phyloP scores from a whole-genome alignment of 2,113 vertebrate species.

The Burhinus bistriatus region DNA sequence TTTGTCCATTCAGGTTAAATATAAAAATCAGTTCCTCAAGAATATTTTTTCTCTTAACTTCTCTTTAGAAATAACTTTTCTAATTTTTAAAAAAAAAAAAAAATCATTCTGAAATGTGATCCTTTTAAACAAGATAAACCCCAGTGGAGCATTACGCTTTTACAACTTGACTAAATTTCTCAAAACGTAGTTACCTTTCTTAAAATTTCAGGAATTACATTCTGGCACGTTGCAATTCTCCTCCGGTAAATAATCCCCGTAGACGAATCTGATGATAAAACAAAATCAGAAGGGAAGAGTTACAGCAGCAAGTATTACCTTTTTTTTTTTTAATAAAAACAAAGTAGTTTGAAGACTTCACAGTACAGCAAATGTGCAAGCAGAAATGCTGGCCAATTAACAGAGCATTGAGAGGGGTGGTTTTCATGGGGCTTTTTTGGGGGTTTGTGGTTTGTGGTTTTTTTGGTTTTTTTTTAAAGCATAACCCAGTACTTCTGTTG shows the following conservation, averaged over 20 bases:
- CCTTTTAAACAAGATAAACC: neutral
- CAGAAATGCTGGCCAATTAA: neutral
- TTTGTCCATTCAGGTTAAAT: neutral
- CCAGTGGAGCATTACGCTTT: neutral
- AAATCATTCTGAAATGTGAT: neutral
- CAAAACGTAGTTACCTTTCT: constrained; percentile 65
- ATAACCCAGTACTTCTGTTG: neutral
- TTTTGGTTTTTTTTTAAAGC: neutral
- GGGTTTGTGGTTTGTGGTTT: no score
- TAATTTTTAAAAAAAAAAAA: neutral
- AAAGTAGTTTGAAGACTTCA: neutral
- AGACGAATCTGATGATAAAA: constrained; percentile 49
- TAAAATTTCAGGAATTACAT: constrained; percentile 75
- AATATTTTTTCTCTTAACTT: neutral
- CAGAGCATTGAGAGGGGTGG: neutral
- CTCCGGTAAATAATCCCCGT: constrained; percentile 71
- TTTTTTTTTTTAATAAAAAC: neutral
- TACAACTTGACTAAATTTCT: neutral
- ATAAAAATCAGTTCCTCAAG: neutral
- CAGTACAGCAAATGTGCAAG: neutral
- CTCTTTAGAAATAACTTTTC: neutral
- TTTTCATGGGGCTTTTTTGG: neutral
- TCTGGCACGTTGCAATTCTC: constrained; percentile 72
- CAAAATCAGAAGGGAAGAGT: neutral
- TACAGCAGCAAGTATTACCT: neutral